Evolutionary conservation across 2,797 vertebrate species (phyloP).

Genomic region (Podargus strigoides): DNA sequence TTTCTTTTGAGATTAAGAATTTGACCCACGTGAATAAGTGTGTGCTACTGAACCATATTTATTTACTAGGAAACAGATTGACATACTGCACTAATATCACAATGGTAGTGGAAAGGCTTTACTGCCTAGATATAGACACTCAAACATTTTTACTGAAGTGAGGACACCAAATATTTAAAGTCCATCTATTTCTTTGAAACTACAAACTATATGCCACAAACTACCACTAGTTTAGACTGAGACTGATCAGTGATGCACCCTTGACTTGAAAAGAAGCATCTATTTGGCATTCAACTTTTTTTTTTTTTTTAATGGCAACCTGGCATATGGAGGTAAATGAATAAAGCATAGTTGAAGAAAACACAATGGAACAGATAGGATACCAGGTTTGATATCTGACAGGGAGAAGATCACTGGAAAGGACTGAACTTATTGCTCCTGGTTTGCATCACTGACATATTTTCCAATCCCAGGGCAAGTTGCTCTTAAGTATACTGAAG

Average conservation of each 20-base stretch:
- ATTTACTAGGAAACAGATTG: background rate
- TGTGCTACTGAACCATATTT: background rate
- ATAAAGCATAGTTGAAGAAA: background rate
- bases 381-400: background rate
- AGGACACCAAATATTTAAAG: background rate
- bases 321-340: background rate
- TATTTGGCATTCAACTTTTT: background rate
- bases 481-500: background rate
- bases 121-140: background rate
- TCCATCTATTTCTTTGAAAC: background rate
- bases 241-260: background rate
- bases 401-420: background rate
- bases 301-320: background rate
- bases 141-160: background rate
- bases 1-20: background rate
- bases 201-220: background rate
- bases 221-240: background rate
- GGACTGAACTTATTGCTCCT: background rate
- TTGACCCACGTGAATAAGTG: background rate
- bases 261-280: background rate
- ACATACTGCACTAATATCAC: background rate
- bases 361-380: background rate
- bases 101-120: background rate
- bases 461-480: background rate
- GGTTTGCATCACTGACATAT: background rate